Base-by-base conservation (phyloP, 2,888 invertebrate genomes). In the Eristalinus sepulchralis region DNA sequence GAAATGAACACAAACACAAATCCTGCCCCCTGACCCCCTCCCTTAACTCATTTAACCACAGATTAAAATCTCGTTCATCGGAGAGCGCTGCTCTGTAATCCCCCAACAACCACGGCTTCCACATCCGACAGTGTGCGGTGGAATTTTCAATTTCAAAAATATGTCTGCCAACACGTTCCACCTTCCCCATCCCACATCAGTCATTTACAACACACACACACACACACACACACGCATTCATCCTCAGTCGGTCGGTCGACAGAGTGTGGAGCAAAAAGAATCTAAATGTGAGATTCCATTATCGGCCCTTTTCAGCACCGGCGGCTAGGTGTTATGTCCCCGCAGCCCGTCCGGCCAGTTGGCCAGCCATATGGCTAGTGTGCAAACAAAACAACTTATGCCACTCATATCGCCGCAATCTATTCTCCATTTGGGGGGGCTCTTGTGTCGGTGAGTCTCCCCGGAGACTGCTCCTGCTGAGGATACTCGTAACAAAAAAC, bases 111-210 rank as follows among this genome's bases (percentile, higher is more conserved):
- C 47, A 47, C 47, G 17, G 47, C 47, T n/a, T 47, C 47, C 47
- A 47, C 17, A 17, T 73, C 59, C 78, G 70, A 63, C 79, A 47
- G 47, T 63, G 57, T 85, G 80, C 72, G 76, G 76, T 77, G 77
- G 84, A 80, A 81, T 85, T 84, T 85, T 85, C 84, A 85, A 85
- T 85, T 85, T 81, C 62, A 47, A 81, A 80, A 81, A 85, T 85
- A 85, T 85, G 80, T 77, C 81, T 85, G 84, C 84, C 84, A 77
- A 68, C 84, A 73, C 63, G 67, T 55, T 70, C 62, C 36, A 57
- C 34, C 57, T 11, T 13, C 36, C 17, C 27, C 27, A 3, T 27
- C 27, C 27, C 27, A 27, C 27, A 27, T 27, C 27, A 27, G 27
- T 27, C 27, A 27, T 2, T 27, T 5, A 27, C 2, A 27, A 27